Evolutionary conservation across 2,797 vertebrate species (phyloP), one percentile per base, ranked within the genome.

Genomic region (Thaleichthys pacificus): DNA sequence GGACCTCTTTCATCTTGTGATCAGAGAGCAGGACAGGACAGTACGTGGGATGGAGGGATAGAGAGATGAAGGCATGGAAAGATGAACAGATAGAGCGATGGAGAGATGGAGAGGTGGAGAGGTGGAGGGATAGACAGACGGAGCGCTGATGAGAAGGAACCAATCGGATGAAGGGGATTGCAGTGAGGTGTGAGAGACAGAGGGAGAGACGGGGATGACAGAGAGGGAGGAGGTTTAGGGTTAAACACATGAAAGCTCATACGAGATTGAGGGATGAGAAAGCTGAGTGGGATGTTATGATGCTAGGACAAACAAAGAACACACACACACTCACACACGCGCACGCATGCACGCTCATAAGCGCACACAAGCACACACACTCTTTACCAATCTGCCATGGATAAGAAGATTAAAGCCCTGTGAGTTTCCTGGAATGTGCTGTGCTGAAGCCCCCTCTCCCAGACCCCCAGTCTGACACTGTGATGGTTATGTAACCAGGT

Each of bases 371-470:
- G 35, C 8, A 63, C 78, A 84, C 81, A 77, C 84, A 79, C 84
- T 81, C 49, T 80, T 69, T 79, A 87, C 80, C 89, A 91, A 86
- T 91, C 87, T 89, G 89, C 84, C 79, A 81, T 79, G 86, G 88
- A 88, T 91, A 91, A 93, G 89, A 84, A 90, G 92, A 92, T 93
- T 93, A 92, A 85, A 82, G 51, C 68, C 83, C 75, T 84, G 75
- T 77, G 88, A 87, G 86, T 90, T 91, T 91, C 84, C 88, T 89
- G 87, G 88, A 90, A 91, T 82, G 79, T 87, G 88, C 81, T 85
- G 82, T 77, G 80, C 81, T 80, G 77, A 81, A 80, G 70, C 85
- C 82, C 83, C 77, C 70, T 73, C 74, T 70, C 54, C 63, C 67
- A 8, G 3, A 11, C 68, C 77, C 82, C 78, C 66, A 30, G 75